A percentile compares a stretch with the other conserved stretches of the same genome.
These are phyloP conservation scores for Isurus oxyrinchus DNA, from an alignment of 2,113 vertebrate genomes.

Conservation along the genomic window DNA sequence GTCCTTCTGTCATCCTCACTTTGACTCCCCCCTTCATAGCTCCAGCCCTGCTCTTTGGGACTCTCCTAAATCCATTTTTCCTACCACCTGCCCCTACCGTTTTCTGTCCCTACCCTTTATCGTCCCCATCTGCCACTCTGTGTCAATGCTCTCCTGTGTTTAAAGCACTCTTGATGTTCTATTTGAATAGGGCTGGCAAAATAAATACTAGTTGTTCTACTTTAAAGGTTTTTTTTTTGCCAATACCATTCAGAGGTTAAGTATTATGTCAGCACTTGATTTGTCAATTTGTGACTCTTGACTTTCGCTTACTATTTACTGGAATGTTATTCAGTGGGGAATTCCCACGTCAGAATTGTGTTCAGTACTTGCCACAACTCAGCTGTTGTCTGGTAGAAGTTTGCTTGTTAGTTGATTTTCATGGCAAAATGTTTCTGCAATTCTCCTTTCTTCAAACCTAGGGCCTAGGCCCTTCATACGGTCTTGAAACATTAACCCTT, in stretches of 20 bases:
- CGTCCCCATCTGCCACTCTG: neutral
- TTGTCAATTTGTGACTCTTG: neutral
- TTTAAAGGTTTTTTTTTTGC: neutral
- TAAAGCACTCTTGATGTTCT: neutral
- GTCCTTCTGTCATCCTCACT: constrained; percentile 43
- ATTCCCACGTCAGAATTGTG: neutral
- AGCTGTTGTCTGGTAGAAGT: neutral
- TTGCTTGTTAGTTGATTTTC: neutral
- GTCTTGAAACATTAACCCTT: too few species aligned
- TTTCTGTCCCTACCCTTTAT: neutral
- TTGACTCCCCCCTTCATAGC: constrained; percentile 41
- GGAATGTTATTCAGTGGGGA: neutral
- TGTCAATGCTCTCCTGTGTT: neutral
- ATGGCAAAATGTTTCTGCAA: neutral
- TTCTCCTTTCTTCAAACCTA: neutral
- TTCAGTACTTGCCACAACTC: neutral
- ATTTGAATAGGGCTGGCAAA: neutral
- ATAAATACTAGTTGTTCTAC: neutral
- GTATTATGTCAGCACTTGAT: neutral
- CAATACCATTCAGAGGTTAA: neutral
- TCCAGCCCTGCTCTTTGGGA: neutral
- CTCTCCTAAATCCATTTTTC: neutral
- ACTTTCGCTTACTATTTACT: neutral
- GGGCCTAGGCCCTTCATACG: too few species aligned
- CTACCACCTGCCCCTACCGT: neutral